Evolutionary conservation across 2,888 invertebrate species (phyloP).

Genomic region (Hypercompe scribonia): DNA sequence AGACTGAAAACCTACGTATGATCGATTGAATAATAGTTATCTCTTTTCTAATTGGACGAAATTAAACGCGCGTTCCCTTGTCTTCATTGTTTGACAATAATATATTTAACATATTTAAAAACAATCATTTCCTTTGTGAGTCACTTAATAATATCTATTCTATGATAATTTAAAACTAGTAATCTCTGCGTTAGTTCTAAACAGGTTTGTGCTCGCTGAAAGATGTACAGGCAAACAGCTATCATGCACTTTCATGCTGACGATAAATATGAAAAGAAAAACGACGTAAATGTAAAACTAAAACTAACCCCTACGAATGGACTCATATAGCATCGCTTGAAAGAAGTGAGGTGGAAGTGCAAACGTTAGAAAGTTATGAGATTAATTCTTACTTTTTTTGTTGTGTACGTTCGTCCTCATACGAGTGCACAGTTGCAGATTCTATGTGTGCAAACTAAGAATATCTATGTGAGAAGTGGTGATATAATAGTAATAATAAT

Average conservation of each 20-base stretch:
- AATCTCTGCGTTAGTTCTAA: too few relatives aligned
- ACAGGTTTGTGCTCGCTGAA: conserved; percentile 1
- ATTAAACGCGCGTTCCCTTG: too few relatives aligned
- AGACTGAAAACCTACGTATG: too few relatives aligned
- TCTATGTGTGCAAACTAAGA: not conserved
- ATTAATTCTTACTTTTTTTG: not conserved
- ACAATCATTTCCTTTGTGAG: too few relatives aligned
- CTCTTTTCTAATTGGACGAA: too few relatives aligned
- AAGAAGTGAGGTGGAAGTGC: conserved; percentile 20
- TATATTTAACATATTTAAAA: too few relatives aligned
- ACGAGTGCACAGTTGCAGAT: not conserved
- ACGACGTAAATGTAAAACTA: conserved; percentile 42
- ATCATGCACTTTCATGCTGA: conserved; percentile 34
- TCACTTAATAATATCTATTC: too few relatives aligned
- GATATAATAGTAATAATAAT: too few relatives aligned
- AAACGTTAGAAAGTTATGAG: conserved; percentile 19
- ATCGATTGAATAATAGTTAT: too few relatives aligned
- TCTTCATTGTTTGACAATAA: too few relatives aligned
- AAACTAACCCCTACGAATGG: conserved; percentile 47
- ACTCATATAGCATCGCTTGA: conserved; percentile 51
- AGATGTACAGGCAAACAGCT: conserved; percentile 21
- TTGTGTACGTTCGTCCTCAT: not conserved
- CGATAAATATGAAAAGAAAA: conserved; percentile 47
- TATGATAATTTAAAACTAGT: too few relatives aligned
- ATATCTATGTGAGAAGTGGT: too few relatives aligned